Percentiles rank a stretch among this genome's conserved stretches.
Evolutionary conservation across 2,888 invertebrate genomes (phyloP).

Genomic region (Caenorhabditis sinica): DNA sequence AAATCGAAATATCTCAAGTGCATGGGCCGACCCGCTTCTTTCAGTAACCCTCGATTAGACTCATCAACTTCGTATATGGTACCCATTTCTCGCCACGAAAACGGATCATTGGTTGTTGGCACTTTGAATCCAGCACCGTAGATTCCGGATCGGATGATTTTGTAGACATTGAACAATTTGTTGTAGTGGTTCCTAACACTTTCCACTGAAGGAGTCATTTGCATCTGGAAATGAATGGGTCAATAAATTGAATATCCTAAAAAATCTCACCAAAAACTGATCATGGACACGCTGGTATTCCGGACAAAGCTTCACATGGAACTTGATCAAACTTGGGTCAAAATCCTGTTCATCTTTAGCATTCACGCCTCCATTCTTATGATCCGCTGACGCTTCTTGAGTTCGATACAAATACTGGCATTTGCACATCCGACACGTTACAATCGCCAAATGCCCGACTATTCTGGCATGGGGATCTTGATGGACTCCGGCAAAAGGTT

Average conservation of each 20-base stretch:
- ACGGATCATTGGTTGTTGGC: not conserved
- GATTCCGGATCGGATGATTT: constrained; percentile 18
- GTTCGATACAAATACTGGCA: constrained; percentile 27
- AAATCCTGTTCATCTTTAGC: constrained; percentile 29
- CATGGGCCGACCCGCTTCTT: not conserved
- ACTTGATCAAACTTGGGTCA: constrained; percentile 25
- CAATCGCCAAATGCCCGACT: constrained; percentile 5
- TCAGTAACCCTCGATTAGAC: not conserved
- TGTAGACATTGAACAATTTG: constrained; percentile 27
- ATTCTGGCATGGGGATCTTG: constrained; percentile 17
- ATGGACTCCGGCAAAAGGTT: constrained; percentile 32
- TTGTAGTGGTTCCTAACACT: constrained; percentile 24
- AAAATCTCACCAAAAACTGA: constrained; percentile 34
- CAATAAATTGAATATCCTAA: too few species aligned
- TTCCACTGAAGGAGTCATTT: constrained; percentile 22
- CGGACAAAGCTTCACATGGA: constrained; percentile 41
- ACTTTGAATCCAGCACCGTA: constrained; percentile 47
- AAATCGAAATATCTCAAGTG: constrained; percentile 13
- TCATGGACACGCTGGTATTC: constrained; percentile 21
- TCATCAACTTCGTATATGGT: constrained; percentile 47
- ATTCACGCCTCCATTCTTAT: not conserved
- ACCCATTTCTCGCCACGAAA: constrained; percentile 33
- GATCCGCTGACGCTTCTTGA: not conserved
- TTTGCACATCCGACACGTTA: constrained; percentile 56
- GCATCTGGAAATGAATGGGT: constrained; percentile 12